A percentile compares a stretch with the other conserved stretches of the same genome.
phyloP scores from a whole-genome alignment of 2,888 invertebrate genomes.

The Chouioia cunea region DNA sequence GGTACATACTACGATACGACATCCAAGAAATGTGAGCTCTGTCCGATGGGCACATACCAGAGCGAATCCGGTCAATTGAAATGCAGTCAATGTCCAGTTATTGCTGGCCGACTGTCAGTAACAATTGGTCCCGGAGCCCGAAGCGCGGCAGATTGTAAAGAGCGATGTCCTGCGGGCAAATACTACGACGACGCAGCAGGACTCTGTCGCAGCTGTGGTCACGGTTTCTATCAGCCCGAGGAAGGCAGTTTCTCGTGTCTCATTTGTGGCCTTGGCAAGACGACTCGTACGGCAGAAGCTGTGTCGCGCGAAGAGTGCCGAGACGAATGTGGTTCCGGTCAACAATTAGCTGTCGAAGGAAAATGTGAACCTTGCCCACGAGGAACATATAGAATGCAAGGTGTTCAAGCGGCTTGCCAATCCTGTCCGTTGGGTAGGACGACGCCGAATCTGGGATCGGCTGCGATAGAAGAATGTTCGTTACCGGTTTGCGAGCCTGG shows the following conservation, averaged over 20 bases:
- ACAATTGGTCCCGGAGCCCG: constrained; percentile 89
- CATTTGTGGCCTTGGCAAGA: constrained; percentile 90
- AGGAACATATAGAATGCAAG: constrained; percentile 88
- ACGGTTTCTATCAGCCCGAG: constrained; percentile 91
- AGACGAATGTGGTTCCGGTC: constrained; percentile 89
- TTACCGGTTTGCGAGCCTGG: constrained; percentile 86
- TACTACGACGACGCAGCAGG: constrained; percentile 92
- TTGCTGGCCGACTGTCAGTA: constrained; percentile 90
- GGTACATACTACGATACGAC: constrained; percentile 87
- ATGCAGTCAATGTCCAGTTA: constrained; percentile 90
- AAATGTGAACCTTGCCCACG: constrained; percentile 93
- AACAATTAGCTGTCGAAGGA: constrained; percentile 88
- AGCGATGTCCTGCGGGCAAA: constrained; percentile 93
- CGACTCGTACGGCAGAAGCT: constrained; percentile 91
- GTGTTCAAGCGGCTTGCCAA: constrained; percentile 89
- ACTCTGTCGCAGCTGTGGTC: constrained; percentile 91
- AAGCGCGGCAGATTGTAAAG: constrained; percentile 91
- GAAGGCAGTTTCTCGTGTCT: constrained; percentile 92
- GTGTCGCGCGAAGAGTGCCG: constrained; percentile 89
- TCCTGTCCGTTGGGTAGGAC: constrained; percentile 91
- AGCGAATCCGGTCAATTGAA: constrained; percentile 91
- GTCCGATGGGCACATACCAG: constrained; percentile 92
- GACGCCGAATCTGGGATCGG: constrained; percentile 87
- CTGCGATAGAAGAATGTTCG: constrained; percentile 90
- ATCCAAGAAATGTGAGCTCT: constrained; percentile 84